Conservation (phyloP, 1,140 invertebrate genomes). For the Danaus plexippus region DNA sequence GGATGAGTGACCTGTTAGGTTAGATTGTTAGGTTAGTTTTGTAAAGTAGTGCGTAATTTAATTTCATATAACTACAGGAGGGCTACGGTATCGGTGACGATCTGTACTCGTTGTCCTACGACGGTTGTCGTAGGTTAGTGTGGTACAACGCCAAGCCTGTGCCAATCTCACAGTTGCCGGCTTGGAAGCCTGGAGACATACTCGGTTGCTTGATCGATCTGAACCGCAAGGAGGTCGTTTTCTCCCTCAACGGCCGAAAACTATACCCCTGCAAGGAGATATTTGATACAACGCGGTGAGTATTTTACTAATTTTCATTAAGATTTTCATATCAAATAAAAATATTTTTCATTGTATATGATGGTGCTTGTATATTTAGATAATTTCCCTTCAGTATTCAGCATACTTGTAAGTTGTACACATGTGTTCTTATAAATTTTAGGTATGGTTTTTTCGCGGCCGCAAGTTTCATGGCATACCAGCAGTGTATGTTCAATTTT, state of each 20-base stretch:
- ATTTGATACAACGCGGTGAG: conserved; percentile 84
- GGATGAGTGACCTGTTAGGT: background rate
- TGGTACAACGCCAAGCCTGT: conserved; percentile 90
- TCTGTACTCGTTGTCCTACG: conserved; percentile 90
- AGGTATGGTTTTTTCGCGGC: conserved; percentile 93
- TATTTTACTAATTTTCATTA: conserved; percentile 11
- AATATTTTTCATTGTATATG: too few relatives aligned
- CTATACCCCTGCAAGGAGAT: conserved; percentile 80
- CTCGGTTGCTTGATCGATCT: conserved; percentile 88
- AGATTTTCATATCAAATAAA: too few relatives aligned
- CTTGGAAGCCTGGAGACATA: conserved; percentile 89
- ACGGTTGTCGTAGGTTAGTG: conserved; percentile 90
- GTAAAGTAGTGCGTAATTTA: background rate
- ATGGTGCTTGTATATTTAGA: too few relatives aligned
- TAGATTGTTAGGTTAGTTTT: background rate
- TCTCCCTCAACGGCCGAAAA: conserved; percentile 86
- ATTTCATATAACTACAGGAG: conserved; percentile 75
- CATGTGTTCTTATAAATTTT: conserved; percentile 31
- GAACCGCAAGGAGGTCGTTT: conserved; percentile 80
- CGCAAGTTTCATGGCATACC: conserved; percentile 96
- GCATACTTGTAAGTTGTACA: background rate
- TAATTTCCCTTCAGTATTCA: too few relatives aligned
- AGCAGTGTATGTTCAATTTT: conserved; percentile 96
- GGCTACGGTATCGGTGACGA: conserved; percentile 97
- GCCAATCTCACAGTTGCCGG: conserved; percentile 72